Evolutionary conservation across 1,140 invertebrate species (phyloP), one percentile per base, ranked within the genome.

Genomic region (Drosophila yakuba): DNA sequence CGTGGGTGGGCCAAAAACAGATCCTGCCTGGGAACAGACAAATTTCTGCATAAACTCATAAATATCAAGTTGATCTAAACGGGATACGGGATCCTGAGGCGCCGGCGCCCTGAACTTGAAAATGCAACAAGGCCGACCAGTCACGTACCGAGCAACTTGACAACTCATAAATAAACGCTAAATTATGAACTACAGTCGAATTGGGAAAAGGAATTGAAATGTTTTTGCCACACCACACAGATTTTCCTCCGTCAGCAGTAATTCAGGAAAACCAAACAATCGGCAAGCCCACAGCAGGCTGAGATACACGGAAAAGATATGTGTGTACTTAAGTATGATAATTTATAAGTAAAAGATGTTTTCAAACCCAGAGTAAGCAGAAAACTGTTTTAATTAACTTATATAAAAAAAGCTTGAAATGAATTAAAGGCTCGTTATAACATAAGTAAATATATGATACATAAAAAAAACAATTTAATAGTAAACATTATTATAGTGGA

Each of bases 1-100:
- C 52, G 50, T 72, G 83, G 82, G 83, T 88, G 83, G 85, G 74
- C 84, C 48, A 11, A 48, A 48, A 44, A 7, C 35, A 23, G 15
- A 69, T 71, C 51, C 68, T 71, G 64, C 56, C 74, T 77, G 68
- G 61, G 66, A 69, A 60, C 71, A 77, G 75, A 86, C 85, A 78
- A 71, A 74, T 91, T 91, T 91, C 90, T 89, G 90, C 90, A 91
- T 91, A 91, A 91, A 91, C 90, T 84, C 80, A 91, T 91, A 91
- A 91, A 91, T 91, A 91, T 85, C 66, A 80, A 84, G 74, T 57
- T 90, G 77, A 78, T 84, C 84, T 88, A 88, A 88, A 80, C 84
- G 74, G 60, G 60, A 63, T 60, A 4, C 7, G 32, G 32, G 32
- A 32, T 48, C 73, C 58, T n/a, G 39, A 74, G 82, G 83, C 82